Base-by-base conservation (phyloP, 2,797 vertebrate species). In the Leptatherina wallacei region DNA sequence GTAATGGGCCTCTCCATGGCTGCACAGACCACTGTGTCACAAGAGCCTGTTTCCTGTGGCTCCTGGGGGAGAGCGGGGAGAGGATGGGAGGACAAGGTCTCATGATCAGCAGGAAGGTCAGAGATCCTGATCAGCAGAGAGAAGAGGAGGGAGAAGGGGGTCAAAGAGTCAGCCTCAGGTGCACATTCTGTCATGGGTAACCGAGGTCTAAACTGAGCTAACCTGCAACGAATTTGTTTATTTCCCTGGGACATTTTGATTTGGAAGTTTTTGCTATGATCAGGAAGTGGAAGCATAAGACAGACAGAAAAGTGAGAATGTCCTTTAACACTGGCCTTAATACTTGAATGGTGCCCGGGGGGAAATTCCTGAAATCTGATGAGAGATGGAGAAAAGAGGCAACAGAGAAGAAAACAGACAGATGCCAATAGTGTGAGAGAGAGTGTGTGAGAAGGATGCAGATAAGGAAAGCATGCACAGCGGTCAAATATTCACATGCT, bases 401-500 rank as follows among this genome's bases (percentile, higher is more conserved):
- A 57, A 83, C 66, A 72, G 30, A 70, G 57, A 75, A 69, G 68
- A 32, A 78, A 72, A 75, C 56, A 71, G 75, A 81, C 58, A 81
- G 72, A 84, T 75, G 73, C 60, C 74, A 71, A 85, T 58, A 69
- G 65, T 63, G 75, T 75, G 61, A 65, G 75, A 60, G 55, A 74
- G 66, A 71, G 61, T 44, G 69, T 13, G 79, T 44, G 77, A 86
- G 85, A 82, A 75, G 72, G 86, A 84, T 77, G 77, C 78, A 85
- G 92, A 92, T 93, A 90, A 92, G 88, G 80, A 61, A 89, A 90
- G 76, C 85, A 85, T 85, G 89, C 84, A 82, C 69, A 73, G 80
- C 78, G 88, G 91, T 92, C 92, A 92, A 92, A 90, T 89, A 93
- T 92, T 92, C 91, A 90, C 87, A 87, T 89, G 85, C 88, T 75